These are phyloP conservation scores for Hypomecis atomaria DNA, from an alignment of 2,888 invertebrate species.

Conservation along the genomic window DNA sequence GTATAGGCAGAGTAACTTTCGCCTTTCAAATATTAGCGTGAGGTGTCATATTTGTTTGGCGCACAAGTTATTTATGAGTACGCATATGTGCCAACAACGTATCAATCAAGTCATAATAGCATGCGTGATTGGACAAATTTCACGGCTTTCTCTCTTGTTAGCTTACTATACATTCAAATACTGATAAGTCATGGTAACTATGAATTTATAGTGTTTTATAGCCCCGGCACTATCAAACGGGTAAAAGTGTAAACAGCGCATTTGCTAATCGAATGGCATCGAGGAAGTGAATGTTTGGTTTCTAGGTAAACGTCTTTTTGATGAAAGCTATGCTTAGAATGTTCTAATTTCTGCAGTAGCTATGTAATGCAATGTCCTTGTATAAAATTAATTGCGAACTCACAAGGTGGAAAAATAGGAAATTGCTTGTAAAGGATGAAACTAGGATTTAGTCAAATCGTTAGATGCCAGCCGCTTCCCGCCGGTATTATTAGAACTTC, in stretches of 20 bases:
- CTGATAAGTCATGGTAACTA: slow-evolving; percentile 30
- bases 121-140: slow-evolving; percentile 24
- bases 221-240: slow-evolving; percentile 17
- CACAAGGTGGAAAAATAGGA: too few species aligned
- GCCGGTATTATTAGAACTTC: too few species aligned
- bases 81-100: slow-evolving; percentile 5
- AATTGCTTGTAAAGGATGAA: too few species aligned
- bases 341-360: not conserved
- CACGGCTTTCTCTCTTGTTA: slow-evolving; percentile 24
- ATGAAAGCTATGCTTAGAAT: slow-evolving; percentile 4
- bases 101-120: slow-evolving; percentile 13
- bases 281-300: slow-evolving; percentile 25
- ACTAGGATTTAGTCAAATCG: too few species aligned
- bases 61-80: not conserved
- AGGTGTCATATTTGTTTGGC: slow-evolving; percentile 3
- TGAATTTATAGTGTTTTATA: slow-evolving; percentile 34
- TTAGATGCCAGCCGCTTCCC: too few species aligned
- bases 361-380: not conserved
- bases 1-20: too few species aligned
- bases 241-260: slow-evolving; percentile 36
- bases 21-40: not conserved
- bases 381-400: too few species aligned
- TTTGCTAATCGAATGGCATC: slow-evolving; percentile 15
- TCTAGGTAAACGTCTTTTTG: slow-evolving; percentile 19
- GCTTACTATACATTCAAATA: slow-evolving; percentile 10